These are phyloP conservation scores for Neodiprion fabricii DNA, from an alignment of 1,140 invertebrate species.

Conservation along the genomic window DNA sequence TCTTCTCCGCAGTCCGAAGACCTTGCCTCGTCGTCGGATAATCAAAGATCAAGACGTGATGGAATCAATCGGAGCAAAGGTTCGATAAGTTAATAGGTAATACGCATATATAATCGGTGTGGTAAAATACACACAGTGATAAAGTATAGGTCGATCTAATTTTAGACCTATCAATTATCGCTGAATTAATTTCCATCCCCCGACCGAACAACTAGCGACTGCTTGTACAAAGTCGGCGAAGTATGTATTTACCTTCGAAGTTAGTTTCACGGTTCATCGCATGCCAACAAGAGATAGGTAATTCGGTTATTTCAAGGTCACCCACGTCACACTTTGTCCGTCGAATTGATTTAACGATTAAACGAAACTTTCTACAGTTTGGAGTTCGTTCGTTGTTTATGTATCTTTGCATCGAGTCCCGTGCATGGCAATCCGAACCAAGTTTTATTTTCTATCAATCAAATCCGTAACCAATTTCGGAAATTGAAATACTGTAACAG, in stretches of 20 bases:
- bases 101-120: too few relatives aligned
- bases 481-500: too few relatives aligned
- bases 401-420: too few relatives aligned
- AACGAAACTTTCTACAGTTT: too few relatives aligned
- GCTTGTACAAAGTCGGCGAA: not conserved
- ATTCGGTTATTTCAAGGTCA: not conserved
- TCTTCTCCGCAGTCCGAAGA: too few relatives aligned
- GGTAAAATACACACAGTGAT: not conserved
- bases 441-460: too few relatives aligned
- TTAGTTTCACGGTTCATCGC: not conserved
- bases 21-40: too few relatives aligned
- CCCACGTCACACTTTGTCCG: not conserved
- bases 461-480: too few relatives aligned
- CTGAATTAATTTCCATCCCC: not conserved
- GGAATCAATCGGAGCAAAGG: not conserved
- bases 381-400: too few relatives aligned
- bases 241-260: constrained; percentile 1
- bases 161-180: constrained; percentile 3
- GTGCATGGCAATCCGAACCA: too few relatives aligned
- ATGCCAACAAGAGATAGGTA: not conserved
- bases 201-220: not conserved
- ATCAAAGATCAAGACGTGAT: not conserved
- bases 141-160: not conserved
- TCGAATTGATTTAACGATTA: not conserved
- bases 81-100: not conserved